Evolutionary conservation across 2,113 vertebrate genomes (phyloP), one percentile per base, ranked within the genome.

Genomic region (Carassius auratus): DNA sequence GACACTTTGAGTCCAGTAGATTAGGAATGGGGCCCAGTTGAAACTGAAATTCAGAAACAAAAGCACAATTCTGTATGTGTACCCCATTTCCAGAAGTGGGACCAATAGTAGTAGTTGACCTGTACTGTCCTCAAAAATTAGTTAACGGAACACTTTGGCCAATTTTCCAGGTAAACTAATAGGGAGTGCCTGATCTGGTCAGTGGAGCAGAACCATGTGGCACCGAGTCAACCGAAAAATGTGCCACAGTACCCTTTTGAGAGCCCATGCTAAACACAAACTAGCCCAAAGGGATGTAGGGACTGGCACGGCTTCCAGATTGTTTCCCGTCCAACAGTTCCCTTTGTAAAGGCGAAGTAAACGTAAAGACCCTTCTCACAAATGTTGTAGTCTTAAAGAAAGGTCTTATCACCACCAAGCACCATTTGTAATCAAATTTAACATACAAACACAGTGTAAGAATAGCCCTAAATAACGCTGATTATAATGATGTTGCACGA

Each of bases 301-400:
- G 42, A 21, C 55, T 89, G 89, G 83, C 83, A 88, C 68, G 90
- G 89, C 12, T 48, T 48, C 42, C 42, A 42, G 8, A 42, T 42
- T 42, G 8, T 91, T 59, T 91, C 68, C 86, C 83, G 85, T 90
- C 82, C 59, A 80, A 84, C 61, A 15, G 57, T 86, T 84, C 84
- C 87, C 74, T 91, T 90, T 80, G 59, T 85, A 42, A 42, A 42
- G 42, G 42, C 8, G 7, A 42, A 8, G 0, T 42, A 79, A 68
- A 81, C 26, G 9, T 33, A 75, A 83, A 48, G 57, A 21, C 52
- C 62, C 81, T 59, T 57, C 30, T 57, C 26, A 30, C 62, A 80
- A 64, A 66, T 52, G 21, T 42, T 87, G 82, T 73, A 81, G 61
- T 19, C 48, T 64, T 50, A 50, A 50, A 26, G 61, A 76, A 59